Conservation (phyloP, 2,888 invertebrate species). For the Odiellus spinosus region DNA sequence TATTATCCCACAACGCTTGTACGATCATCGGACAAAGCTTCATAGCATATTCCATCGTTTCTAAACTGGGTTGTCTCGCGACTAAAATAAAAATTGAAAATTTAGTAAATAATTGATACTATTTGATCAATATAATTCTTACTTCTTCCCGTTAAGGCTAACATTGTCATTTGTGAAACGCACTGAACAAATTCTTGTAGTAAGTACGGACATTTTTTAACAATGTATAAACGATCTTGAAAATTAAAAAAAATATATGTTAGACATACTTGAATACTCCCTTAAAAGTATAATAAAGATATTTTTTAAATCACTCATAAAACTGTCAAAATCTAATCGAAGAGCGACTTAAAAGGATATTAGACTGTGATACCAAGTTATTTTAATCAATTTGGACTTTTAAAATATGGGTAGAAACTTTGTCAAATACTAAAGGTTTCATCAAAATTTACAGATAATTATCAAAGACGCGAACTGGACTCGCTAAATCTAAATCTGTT, state of each 20-base stretch:
- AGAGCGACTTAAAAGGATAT: not conserved
- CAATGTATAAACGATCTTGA: constrained; percentile 28
- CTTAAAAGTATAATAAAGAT: not conserved
- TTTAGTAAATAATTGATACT: too few species aligned
- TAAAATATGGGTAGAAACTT: too few species aligned
- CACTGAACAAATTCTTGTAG: constrained; percentile 96
- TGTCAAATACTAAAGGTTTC: too few species aligned
- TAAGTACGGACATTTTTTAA: constrained; percentile 77
- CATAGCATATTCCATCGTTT: constrained; percentile 95
- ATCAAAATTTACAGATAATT: too few species aligned
- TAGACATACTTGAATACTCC: not conserved
- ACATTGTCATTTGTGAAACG: constrained; percentile 77
- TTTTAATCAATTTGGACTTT: too few species aligned
- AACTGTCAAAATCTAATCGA: not conserved
- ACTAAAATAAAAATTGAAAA: constrained; percentile 40
- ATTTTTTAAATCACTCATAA: not conserved
- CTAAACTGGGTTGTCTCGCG: constrained; percentile 64
- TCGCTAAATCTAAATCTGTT: too few species aligned
- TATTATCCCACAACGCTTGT: constrained; percentile 89
- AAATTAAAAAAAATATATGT: constrained; percentile 2
- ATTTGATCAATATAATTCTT: too few species aligned
- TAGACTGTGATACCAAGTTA: too few species aligned
- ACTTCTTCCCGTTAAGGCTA: constrained; percentile 79
- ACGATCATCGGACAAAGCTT: constrained; percentile 91
- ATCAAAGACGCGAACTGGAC: too few species aligned